phyloP scores from a whole-genome alignment of 37 sponge, comb jelly and placozoan genomes.

The Tethya wilhelma region DNA sequence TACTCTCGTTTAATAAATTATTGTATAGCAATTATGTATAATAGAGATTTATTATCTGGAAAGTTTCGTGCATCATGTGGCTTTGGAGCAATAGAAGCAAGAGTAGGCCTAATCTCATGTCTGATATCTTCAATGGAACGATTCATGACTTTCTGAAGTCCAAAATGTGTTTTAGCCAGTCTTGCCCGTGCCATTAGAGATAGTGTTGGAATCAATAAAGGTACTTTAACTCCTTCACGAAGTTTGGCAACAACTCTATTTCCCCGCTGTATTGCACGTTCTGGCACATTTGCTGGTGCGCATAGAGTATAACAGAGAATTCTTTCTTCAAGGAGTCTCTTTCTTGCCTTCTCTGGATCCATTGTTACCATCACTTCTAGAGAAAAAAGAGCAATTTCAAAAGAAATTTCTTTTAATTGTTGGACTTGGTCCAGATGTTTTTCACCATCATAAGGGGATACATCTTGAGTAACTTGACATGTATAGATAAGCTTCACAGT shows the following conservation, averaged over 20 bases:
- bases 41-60: neutral
- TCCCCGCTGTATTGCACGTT: neutral
- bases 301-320: constrained; percentile 2
- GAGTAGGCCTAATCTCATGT: neutral
- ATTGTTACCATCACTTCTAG: neutral
- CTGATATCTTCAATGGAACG: neutral
- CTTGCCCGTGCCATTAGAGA: constrained; percentile 16
- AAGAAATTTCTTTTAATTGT: neutral
- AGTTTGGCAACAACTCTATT: neutral
- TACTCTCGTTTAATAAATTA: no score
- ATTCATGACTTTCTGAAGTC: constrained; percentile 17
- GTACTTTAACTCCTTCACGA: neutral
- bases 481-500: neutral
- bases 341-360: neutral
- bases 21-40: neutral
- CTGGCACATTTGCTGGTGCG: neutral
- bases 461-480: neutral
- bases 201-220: constrained; percentile 16
- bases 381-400: constrained; percentile 6
- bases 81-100: neutral
- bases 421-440: neutral
- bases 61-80: neutral
- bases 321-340: constrained; percentile 3
- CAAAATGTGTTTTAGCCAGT: constrained; percentile 23
- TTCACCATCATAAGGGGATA: neutral